These are phyloP conservation scores for Phlogophora meticulosa DNA, from an alignment of 2,888 invertebrate genomes.

Conservation along the genomic window DNA sequence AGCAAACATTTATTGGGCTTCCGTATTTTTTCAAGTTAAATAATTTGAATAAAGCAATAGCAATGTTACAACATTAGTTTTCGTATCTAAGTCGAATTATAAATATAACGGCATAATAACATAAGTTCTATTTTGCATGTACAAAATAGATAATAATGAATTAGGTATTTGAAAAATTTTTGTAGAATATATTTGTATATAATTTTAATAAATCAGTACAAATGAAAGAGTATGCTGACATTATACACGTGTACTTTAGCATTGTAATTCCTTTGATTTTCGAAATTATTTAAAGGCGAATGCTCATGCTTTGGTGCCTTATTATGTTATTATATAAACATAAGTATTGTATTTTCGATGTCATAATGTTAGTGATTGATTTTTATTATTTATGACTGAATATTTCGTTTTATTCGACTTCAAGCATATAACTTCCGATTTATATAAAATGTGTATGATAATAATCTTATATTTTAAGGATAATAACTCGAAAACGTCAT, in stretches of 20 bases:
- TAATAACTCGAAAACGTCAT: conserved; percentile 56
- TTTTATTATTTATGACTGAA: conserved; percentile 73
- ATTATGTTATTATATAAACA: conserved; percentile 70
- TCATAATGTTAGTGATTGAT: conserved; percentile 62
- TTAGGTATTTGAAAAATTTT: conserved; percentile 67
- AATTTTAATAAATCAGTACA: conserved; percentile 79
- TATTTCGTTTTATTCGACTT: conserved; percentile 65
- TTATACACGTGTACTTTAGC: conserved; percentile 58
- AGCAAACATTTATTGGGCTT: conserved; percentile 67
- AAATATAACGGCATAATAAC: conserved; percentile 65
- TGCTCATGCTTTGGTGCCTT: conserved; percentile 82
- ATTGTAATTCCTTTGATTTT: conserved; percentile 52
- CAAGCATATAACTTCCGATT: conserved; percentile 47
- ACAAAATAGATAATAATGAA: conserved; percentile 70
- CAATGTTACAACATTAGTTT: conserved; percentile 50
- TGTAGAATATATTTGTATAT: conserved; percentile 73
- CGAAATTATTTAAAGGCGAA: conserved; percentile 67
- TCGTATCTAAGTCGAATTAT: conserved; percentile 55
- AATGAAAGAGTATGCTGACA: conserved; percentile 71
- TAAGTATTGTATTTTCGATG: conserved; percentile 65
- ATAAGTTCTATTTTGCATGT: conserved; percentile 70
- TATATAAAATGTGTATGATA: conserved; percentile 59
- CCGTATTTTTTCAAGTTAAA: conserved; percentile 56
- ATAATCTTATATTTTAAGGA: conserved; percentile 55
- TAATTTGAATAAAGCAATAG: conserved; percentile 48